These are phyloP conservation scores for Caenorhabditis uteleia DNA, from an alignment of 2,888 invertebrate genomes.

Conservation along the genomic window DNA sequence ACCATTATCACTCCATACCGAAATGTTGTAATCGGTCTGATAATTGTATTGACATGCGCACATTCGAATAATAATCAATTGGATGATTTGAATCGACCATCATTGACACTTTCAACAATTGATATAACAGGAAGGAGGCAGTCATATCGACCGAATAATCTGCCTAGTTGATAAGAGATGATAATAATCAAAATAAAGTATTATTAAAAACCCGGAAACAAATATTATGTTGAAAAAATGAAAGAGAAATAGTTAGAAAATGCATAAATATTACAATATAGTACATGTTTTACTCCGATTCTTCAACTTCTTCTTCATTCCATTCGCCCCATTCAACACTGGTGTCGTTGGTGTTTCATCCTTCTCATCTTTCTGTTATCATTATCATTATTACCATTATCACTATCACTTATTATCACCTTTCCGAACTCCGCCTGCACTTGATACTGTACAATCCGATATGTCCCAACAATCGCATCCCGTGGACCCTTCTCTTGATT, in stretches of 20 bases:
- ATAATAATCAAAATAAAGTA: background rate
- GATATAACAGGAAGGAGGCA: conserved; percentile 11
- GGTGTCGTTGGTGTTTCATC: conserved; percentile 4
- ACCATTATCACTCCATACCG: conserved; percentile 29
- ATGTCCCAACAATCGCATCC: conserved; percentile 78
- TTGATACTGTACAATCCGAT: conserved; percentile 76
- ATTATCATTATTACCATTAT: conserved; percentile 1
- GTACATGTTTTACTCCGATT: conserved; percentile 59
- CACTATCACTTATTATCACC: conserved; percentile 52
- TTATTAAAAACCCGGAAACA: conserved; percentile 1
- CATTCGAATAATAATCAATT: conserved; percentile 1
- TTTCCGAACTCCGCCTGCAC: conserved; percentile 57
- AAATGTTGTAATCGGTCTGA: conserved; percentile 9
- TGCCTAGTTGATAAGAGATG: no score
- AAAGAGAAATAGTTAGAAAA: conserved; percentile 7
- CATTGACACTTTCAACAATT: conserved; percentile 7
- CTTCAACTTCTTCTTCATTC: conserved; percentile 32
- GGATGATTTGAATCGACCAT: background rate
- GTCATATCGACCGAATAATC: no score
- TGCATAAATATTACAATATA: conserved; percentile 42
- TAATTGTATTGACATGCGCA: conserved; percentile 9
- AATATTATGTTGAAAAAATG: background rate
- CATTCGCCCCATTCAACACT: no score
- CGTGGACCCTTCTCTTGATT: conserved; percentile 74
- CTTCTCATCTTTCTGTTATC: conserved; percentile 1